These are phyloP conservation scores for Origma solitaria DNA, from an alignment of 2,113 vertebrate species.

Conservation along the genomic window DNA sequence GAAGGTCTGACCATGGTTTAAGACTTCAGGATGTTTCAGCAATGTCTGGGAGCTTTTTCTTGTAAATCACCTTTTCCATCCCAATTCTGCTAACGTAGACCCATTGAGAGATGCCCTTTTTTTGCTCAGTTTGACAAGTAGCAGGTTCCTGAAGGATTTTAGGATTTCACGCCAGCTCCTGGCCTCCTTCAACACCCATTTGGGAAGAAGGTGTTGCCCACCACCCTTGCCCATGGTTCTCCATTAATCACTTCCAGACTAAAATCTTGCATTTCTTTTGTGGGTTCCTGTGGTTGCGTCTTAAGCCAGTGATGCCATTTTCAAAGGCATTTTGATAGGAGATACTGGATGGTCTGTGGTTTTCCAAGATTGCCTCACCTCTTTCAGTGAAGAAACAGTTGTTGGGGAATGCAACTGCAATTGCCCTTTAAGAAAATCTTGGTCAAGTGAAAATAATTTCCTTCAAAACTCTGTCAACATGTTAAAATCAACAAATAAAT, in stretches of 20 bases:
- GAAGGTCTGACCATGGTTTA: not conserved
- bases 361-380: not conserved
- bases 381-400: not conserved
- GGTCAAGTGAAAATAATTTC: not conserved
- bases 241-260: not conserved
- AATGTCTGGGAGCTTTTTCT: not conserved
- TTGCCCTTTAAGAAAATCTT: not conserved
- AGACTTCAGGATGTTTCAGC: not conserved
- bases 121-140: not conserved
- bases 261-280: not conserved
- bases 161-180: not conserved
- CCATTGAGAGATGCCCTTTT: not conserved
- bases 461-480: not conserved
- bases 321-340: not conserved
- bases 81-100: not conserved
- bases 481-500: not conserved
- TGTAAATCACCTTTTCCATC: not conserved
- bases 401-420: not conserved
- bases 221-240: accelerated
- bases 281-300: not conserved
- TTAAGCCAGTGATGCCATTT: not conserved
- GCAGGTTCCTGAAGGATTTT: not conserved
- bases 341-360: not conserved
- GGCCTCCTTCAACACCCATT: not conserved
- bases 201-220: not conserved